phyloP scores from a whole-genome alignment of 2,888 invertebrate species.

The Amphiduros pacificus region DNA sequence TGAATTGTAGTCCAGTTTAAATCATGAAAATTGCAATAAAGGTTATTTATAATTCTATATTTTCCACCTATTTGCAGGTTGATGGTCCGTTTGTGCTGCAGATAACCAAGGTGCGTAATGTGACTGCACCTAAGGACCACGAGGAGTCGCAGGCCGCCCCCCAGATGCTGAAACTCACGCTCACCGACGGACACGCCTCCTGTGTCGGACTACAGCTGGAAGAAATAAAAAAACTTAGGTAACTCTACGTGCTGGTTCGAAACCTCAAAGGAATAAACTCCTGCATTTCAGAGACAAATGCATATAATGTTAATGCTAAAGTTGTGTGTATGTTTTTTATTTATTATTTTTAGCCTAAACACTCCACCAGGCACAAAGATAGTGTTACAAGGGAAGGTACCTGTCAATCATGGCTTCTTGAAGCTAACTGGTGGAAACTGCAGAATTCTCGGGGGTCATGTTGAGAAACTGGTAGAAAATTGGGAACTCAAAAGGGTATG shows the following conservation, averaged over 20 bases:
- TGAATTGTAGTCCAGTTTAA: neutral
- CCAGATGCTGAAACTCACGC: conserved; percentile 78
- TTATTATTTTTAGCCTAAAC: conserved; percentile 66
- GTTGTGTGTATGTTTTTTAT: neutral
- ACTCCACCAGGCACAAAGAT: conserved; percentile 91
- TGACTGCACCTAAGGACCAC: conserved; percentile 86
- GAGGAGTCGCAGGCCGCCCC: conserved; percentile 75
- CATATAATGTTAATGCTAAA: neutral
- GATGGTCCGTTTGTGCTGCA: conserved; percentile 71
- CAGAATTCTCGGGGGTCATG: conserved; percentile 81
- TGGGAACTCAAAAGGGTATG: conserved; percentile 66
- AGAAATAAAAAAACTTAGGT: conserved; percentile 63
- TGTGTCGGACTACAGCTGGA: conserved; percentile 79
- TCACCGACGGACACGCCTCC: conserved; percentile 82
- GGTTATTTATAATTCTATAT: too few species aligned
- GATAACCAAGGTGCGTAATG: conserved; percentile 84
- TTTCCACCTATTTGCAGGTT: conserved; percentile 58
- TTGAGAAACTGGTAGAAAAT: conserved; percentile 79
- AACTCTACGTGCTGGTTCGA: too few species aligned
- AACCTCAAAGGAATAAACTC: too few species aligned
- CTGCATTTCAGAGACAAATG: too few species aligned
- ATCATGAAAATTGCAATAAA: too few species aligned
- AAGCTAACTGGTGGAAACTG: conserved; percentile 72
- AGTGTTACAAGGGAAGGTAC: conserved; percentile 63
- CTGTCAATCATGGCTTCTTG: conserved; percentile 74